A percentile compares a stretch with the other conserved stretches of the same genome.
These are phyloP conservation scores for Ophion ellenae DNA, from an alignment of 2,888 invertebrate genomes.

Conservation along the genomic window DNA sequence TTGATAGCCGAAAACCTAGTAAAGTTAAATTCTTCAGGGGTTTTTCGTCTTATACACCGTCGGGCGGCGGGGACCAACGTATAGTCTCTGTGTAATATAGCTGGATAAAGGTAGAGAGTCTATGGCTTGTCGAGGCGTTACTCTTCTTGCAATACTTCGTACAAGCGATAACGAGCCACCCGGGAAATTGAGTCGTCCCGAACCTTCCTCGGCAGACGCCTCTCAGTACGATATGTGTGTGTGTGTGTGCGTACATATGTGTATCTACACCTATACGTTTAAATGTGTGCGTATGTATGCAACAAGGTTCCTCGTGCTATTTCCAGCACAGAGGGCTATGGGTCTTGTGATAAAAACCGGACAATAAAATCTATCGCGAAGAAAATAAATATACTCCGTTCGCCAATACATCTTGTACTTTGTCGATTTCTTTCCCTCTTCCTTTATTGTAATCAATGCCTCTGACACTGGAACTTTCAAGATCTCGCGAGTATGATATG, in stretches of 20 bases:
- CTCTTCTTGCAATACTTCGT: constrained; percentile 65
- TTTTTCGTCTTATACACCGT: constrained; percentile 8
- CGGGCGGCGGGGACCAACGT: constrained; percentile 10
- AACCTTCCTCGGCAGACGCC: constrained; percentile 34
- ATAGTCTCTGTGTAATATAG: constrained; percentile 25
- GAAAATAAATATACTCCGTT: constrained; percentile 48
- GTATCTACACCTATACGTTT: background rate
- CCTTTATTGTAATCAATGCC: constrained; percentile 43
- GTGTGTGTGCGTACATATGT: constrained; percentile 10
- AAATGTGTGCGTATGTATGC: constrained; percentile 1
- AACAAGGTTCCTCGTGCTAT: constrained; percentile 30
- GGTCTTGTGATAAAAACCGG: constrained; percentile 58
- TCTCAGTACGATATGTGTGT: constrained; percentile 2
- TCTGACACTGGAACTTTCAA: constrained; percentile 26
- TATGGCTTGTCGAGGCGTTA: constrained; percentile 54
- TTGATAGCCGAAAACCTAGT: constrained; percentile 13
- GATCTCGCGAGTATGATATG: constrained; percentile 2
- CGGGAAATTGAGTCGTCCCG: constrained; percentile 65
- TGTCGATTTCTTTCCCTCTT: constrained; percentile 16
- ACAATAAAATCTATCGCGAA: constrained; percentile 59
- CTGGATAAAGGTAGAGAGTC: constrained; percentile 27
- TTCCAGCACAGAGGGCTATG: constrained; percentile 35
- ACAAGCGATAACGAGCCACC: constrained; percentile 67
- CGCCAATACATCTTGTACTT: constrained; percentile 48
- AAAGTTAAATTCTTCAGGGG: constrained; percentile 1